Conservation (phyloP, 2,888 invertebrate species). For the Stegophylla sp. region DNA sequence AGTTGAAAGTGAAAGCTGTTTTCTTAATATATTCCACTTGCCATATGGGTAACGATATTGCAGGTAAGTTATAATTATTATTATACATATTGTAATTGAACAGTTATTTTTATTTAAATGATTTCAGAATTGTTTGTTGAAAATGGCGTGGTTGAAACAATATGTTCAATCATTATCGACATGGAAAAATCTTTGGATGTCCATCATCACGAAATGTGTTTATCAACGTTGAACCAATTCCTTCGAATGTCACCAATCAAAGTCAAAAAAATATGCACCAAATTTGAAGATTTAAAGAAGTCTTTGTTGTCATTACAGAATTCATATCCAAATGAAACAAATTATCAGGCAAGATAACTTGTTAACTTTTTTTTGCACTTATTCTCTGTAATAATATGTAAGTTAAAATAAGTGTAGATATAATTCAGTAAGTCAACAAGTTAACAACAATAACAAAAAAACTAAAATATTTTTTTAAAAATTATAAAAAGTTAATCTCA, state of each 20-base stretch:
- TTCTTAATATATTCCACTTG: conserved; percentile 29
- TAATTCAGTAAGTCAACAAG: too few relatives aligned
- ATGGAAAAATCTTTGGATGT: background rate
- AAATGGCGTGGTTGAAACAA: conserved; percentile 27
- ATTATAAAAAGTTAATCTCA: too few relatives aligned
- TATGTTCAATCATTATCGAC: conserved; percentile 11
- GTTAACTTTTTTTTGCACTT: too few relatives aligned
- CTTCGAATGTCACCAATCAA: background rate
- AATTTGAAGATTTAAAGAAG: conserved; percentile 3
- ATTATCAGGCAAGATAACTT: conserved; percentile 33
- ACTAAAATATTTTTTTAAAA: too few relatives aligned
- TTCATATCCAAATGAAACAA: conserved; percentile 10
- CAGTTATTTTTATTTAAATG: background rate
- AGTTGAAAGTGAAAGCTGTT: conserved; percentile 22
- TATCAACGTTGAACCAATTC: conserved; percentile 22
- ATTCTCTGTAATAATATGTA: too few relatives aligned
- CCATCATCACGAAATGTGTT: conserved; percentile 21
- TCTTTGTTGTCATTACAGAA: conserved; percentile 10
- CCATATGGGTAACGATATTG: conserved; percentile 32
- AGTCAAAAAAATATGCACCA: conserved; percentile 34
- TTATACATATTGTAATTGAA: background rate
- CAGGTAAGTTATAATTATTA: background rate
- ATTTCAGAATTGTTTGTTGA: conserved; percentile 36
- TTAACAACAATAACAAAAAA: too few relatives aligned
- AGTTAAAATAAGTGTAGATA: too few relatives aligned